Evolutionary conservation across 1,140 invertebrate species (phyloP).

Genomic region (Bombus picipes): DNA sequence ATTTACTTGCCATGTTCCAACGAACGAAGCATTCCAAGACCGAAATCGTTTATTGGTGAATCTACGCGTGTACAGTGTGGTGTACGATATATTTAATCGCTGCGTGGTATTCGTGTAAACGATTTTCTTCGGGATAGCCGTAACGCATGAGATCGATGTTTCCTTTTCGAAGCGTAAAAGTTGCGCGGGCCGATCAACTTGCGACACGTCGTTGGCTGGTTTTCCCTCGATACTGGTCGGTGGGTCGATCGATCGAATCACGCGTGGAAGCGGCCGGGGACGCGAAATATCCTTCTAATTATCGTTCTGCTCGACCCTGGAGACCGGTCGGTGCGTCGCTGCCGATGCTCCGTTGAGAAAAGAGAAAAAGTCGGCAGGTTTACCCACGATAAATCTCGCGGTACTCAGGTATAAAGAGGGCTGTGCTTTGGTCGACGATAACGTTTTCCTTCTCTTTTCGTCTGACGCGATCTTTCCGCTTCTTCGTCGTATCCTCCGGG

Average conservation of each 20-base stretch:
- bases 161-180: neutral
- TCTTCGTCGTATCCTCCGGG: constrained; percentile 32
- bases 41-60: too few species aligned
- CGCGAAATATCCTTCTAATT: constrained; percentile 52
- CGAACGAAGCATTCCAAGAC: too few species aligned
- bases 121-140: too few species aligned
- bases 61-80: too few species aligned
- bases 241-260: constrained; percentile 15
- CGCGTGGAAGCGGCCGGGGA: constrained; percentile 19
- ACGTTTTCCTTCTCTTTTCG: constrained; percentile 39
- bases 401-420: constrained; percentile 64
- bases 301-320: constrained; percentile 38
- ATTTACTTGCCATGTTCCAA: too few species aligned
- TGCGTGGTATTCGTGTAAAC: too few species aligned
- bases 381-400: constrained; percentile 67
- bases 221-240: neutral
- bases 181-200: neutral
- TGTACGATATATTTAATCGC: too few species aligned
- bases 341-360: constrained; percentile 11
- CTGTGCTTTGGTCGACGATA: constrained; percentile 55
- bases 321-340: constrained; percentile 23
- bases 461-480: neutral
- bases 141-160: too few species aligned
- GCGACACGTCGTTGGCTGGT: neutral
- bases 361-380: constrained; percentile 43